Evolutionary conservation across 1,140 invertebrate species (phyloP).

Genomic region (Ceratosolen solmsi): DNA sequence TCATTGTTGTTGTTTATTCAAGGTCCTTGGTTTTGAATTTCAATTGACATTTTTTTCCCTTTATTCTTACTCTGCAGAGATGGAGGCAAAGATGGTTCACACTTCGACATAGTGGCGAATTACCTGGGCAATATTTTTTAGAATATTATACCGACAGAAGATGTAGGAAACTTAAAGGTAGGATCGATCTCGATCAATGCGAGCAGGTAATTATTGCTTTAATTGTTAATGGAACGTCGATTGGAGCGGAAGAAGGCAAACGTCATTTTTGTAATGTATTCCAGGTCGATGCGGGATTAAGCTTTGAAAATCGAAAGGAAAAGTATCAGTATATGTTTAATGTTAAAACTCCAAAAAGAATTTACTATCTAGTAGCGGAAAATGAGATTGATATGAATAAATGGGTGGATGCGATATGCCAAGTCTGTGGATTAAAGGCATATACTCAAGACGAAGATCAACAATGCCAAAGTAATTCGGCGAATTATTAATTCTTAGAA

Average conservation of each 20-base stretch:
- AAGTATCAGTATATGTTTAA: conserved; percentile 91
- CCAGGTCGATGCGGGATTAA: conserved; percentile 88
- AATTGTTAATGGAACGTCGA: neutral
- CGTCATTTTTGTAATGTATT: conserved; percentile 42
- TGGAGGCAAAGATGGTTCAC: conserved; percentile 96
- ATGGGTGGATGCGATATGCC: conserved; percentile 95
- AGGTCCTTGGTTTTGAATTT: too few relatives aligned
- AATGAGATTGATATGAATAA: conserved; percentile 93
- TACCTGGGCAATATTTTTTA: conserved; percentile 93
- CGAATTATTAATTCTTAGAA: neutral
- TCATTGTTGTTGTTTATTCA: too few relatives aligned
- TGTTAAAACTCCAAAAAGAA: conserved; percentile 89
- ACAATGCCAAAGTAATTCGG: conserved; percentile 66
- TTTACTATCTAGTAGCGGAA: conserved; percentile 93
- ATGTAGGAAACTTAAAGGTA: conserved; percentile 89
- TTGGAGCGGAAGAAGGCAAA: neutral
- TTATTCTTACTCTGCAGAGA: too few relatives aligned
- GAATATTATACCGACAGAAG: conserved; percentile 93
- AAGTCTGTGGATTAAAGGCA: conserved; percentile 90
- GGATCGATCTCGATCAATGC: conserved; percentile 95
- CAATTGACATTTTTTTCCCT: too few relatives aligned
- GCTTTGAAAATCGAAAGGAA: conserved; percentile 85
- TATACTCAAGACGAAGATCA: conserved; percentile 82
- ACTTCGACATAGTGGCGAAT: conserved; percentile 88
- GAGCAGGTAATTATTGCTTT: conserved; percentile 82